Conservation (phyloP, 2,113 vertebrate genomes). For the Pterocles burchelli region DNA sequence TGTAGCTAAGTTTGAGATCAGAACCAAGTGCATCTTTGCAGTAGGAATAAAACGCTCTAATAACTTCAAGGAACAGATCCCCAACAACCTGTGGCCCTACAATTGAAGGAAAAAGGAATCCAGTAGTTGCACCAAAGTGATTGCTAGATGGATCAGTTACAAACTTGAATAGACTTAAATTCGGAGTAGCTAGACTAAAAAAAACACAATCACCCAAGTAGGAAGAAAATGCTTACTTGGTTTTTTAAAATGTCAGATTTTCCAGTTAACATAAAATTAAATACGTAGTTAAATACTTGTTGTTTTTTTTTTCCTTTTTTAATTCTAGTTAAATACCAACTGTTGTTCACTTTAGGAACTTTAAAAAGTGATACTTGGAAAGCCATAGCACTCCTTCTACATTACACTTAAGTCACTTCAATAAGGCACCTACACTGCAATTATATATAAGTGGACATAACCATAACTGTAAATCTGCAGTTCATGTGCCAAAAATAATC, state of each 20-base stretch:
- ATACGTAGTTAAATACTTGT: not conserved
- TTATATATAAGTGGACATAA: not conserved
- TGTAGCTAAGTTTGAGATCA: slow-evolving; percentile 80
- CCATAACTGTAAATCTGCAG: not conserved
- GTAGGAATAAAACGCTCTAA: slow-evolving; percentile 91
- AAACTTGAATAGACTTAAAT: not conserved
- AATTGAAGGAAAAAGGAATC: not conserved
- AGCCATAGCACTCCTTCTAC: not conserved
- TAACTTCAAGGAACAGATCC: slow-evolving; percentile 89
- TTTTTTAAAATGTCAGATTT: not conserved
- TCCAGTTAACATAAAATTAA: not conserved
- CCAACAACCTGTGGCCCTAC: slow-evolving; percentile 88
- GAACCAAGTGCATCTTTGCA: slow-evolving; percentile 86
- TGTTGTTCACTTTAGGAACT: not conserved
- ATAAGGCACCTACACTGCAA: not conserved
- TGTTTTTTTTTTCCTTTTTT: not conserved
- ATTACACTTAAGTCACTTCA: not conserved
- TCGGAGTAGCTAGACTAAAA: not conserved
- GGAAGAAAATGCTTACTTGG: not conserved
- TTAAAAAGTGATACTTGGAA: not conserved
- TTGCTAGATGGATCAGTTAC: not conserved
- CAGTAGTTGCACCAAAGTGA: not conserved
- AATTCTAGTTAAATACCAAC: not conserved
- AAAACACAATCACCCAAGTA: not conserved
- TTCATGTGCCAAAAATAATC: not conserved